A percentile compares a stretch with the other conserved stretches of the same genome.
Conservation (phyloP, 2,797 vertebrate species). For the Sphaeramia orbicularis region DNA sequence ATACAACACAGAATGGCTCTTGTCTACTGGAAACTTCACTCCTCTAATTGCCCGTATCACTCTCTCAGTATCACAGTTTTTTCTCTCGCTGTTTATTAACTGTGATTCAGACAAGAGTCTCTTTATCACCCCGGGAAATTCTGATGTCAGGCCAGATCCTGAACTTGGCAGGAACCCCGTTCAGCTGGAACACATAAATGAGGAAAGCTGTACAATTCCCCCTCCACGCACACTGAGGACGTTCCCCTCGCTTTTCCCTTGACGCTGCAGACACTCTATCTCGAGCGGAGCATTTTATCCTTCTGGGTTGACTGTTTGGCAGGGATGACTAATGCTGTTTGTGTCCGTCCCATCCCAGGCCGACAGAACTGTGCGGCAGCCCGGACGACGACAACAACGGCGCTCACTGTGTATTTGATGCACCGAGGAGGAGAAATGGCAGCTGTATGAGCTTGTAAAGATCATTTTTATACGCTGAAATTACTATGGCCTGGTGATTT, state of each 20-base stretch:
- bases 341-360: slow-evolving; percentile 35
- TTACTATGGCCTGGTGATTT: not conserved
- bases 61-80: slow-evolving; percentile 51
- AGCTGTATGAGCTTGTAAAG: not conserved
- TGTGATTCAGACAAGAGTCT: slow-evolving; percentile 75
- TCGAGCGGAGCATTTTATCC: slow-evolving; percentile 51
- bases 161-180: slow-evolving; percentile 68
- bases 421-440: slow-evolving; percentile 6
- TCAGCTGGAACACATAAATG: slow-evolving; percentile 77
- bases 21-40: slow-evolving; percentile 58
- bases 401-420: slow-evolving; percentile 8
- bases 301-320: slow-evolving; percentile 32
- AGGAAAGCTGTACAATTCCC: slow-evolving; percentile 64
- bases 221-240: slow-evolving; percentile 32
- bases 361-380: slow-evolving; percentile 5
- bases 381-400: slow-evolving; percentile 28
- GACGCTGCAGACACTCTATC: slow-evolving; percentile 42
- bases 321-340: slow-evolving; percentile 30
- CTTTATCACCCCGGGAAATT: slow-evolving; percentile 78
- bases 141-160: slow-evolving; percentile 78
- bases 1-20: slow-evolving; percentile 36
- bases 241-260: slow-evolving; percentile 44
- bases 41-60: slow-evolving; percentile 72
- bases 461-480: slow-evolving; percentile 1
- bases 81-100: slow-evolving; percentile 60